Evolutionary conservation across 1,140 invertebrate species (phyloP).

Genomic region (Drepana arcuata): DNA sequence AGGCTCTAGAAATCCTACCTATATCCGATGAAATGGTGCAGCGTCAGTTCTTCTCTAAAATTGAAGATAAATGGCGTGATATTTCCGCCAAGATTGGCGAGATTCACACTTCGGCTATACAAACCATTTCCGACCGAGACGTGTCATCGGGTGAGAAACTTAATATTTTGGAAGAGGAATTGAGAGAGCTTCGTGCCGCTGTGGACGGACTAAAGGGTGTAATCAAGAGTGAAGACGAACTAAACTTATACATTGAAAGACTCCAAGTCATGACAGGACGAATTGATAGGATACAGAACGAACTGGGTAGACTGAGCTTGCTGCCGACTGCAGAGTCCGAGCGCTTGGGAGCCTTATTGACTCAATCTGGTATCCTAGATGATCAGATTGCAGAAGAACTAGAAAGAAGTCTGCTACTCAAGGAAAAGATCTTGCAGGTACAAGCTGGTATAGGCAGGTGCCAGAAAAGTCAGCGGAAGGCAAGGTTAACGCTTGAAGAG

Average conservation of each 20-base stretch:
- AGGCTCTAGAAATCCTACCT: slow-evolving; percentile 82
- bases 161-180: slow-evolving; percentile 79
- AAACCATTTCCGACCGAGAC: slow-evolving; percentile 79
- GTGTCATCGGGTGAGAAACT: slow-evolving; percentile 81
- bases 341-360: slow-evolving; percentile 79
- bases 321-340: slow-evolving; percentile 82
- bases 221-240: slow-evolving; percentile 85
- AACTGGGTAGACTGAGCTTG: slow-evolving; percentile 81
- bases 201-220: slow-evolving; percentile 81
- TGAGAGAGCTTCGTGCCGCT: slow-evolving; percentile 78
- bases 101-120: slow-evolving; percentile 77
- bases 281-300: slow-evolving; percentile 83
- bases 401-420: slow-evolving; percentile 78
- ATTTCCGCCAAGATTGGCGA: slow-evolving; percentile 76
- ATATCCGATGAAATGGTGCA: slow-evolving; percentile 87
- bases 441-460: slow-evolving; percentile 78
- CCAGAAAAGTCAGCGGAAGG: slow-evolving; percentile 76
- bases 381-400: slow-evolving; percentile 81
- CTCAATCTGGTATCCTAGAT: slow-evolving; percentile 78
- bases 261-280: slow-evolving; percentile 82
- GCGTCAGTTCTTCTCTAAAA: slow-evolving; percentile 80
- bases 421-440: slow-evolving; percentile 79
- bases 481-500: slow-evolving; percentile 76
- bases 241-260: slow-evolving; percentile 84
- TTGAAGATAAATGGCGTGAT: slow-evolving; percentile 83